These are phyloP conservation scores for Nymphalis polychloros DNA, from an alignment of 2,888 invertebrate genomes.

Conservation along the genomic window DNA sequence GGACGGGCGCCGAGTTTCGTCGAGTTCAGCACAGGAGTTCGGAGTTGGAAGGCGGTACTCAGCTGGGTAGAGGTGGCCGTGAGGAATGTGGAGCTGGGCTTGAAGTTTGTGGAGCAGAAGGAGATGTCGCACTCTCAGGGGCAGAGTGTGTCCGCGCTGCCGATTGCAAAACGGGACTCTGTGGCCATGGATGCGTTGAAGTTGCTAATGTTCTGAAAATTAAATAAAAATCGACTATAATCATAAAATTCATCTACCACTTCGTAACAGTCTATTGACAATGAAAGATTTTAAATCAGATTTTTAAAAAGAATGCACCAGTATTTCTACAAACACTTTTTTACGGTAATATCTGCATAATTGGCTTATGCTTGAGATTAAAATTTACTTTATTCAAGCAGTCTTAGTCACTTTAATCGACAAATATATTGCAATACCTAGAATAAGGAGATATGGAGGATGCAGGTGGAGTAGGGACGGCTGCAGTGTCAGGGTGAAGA, in stretches of 20 bases:
- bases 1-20: constrained; percentile 80
- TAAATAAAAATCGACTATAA: neutral
- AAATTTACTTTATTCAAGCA: too few relatives aligned
- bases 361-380: too few relatives aligned
- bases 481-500: constrained; percentile 93
- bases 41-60: constrained; percentile 82
- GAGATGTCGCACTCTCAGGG: constrained; percentile 82
- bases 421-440: constrained; percentile 64
- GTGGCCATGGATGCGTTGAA: constrained; percentile 89
- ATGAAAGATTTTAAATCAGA: too few relatives aligned
- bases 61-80: constrained; percentile 78
- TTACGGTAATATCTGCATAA: too few relatives aligned
- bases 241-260: neutral
- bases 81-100: constrained; percentile 68
- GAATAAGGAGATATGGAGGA: constrained; percentile 82
- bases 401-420: neutral
- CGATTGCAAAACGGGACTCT: constrained; percentile 88
- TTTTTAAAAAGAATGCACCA: too few relatives aligned
- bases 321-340: too few relatives aligned
- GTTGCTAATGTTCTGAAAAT: constrained; percentile 82
- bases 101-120: constrained; percentile 71
- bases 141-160: constrained; percentile 87
- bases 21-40: constrained; percentile 82
- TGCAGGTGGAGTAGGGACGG: constrained; percentile 80
- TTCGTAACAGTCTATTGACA: too few relatives aligned